phyloP scores from a whole-genome alignment of 2,888 invertebrate species.

The Xestia xanthographa region DNA sequence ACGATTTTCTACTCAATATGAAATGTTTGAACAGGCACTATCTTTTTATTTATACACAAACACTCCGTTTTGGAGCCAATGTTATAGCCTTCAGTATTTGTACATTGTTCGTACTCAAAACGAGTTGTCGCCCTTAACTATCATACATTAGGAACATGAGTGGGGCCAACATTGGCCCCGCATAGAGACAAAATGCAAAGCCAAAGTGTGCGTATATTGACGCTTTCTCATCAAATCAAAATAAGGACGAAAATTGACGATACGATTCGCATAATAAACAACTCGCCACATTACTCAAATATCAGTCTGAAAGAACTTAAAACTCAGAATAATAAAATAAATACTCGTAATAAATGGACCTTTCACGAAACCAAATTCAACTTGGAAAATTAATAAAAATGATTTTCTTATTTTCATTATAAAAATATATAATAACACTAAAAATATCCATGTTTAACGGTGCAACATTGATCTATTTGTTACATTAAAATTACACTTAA shows the following conservation, averaged over 20 bases:
- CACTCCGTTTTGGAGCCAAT: slow-evolving; percentile 59
- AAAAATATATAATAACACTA: slow-evolving; percentile 89
- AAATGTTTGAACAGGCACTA: slow-evolving; percentile 68
- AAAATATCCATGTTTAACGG: slow-evolving; percentile 84
- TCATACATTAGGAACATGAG: slow-evolving; percentile 66
- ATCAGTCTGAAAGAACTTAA: slow-evolving; percentile 72
- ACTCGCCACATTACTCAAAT: slow-evolving; percentile 57
- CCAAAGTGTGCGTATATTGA: slow-evolving; percentile 63
- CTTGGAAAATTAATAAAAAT: slow-evolving; percentile 78
- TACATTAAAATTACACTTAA: slow-evolving; percentile 78
- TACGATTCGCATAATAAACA: slow-evolving; percentile 57
- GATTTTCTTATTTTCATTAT: slow-evolving; percentile 81
- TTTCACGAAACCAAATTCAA: slow-evolving; percentile 71
- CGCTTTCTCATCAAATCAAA: slow-evolving; percentile 43
- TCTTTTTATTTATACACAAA: slow-evolving; percentile 55
- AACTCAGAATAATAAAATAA: slow-evolving; percentile 67
- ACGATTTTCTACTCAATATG: slow-evolving; percentile 65
- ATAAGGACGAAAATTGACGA: slow-evolving; percentile 65
- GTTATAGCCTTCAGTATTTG: slow-evolving; percentile 55
- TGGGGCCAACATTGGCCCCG: slow-evolving; percentile 48
- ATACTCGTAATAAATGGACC: slow-evolving; percentile 77
- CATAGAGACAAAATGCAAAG: slow-evolving; percentile 60
- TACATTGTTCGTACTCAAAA: slow-evolving; percentile 61
- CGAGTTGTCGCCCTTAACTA: slow-evolving; percentile 48
- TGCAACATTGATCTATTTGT: slow-evolving; percentile 83